A percentile compares a stretch with the other conserved stretches of the same genome.
These are phyloP conservation scores for Ceuthmochares aereus DNA, from an alignment of 2,113 vertebrate species.

Conservation along the genomic window DNA sequence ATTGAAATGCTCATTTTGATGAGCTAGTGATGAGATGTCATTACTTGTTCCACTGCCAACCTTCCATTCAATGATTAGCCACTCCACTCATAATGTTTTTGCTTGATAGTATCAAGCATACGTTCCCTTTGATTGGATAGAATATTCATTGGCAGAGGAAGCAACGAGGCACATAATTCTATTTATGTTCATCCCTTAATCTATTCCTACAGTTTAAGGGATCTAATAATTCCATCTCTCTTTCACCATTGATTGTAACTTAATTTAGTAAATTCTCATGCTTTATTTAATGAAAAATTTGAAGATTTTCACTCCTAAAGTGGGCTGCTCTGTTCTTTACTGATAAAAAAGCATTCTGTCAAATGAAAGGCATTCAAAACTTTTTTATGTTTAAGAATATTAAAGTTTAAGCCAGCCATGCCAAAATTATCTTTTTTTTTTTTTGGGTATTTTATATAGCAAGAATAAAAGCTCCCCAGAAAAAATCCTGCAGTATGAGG, in stretches of 20 bases:
- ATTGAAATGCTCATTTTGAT: not conserved
- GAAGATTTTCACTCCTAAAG: not conserved
- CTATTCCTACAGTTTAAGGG: not conserved
- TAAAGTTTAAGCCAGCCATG: not conserved
- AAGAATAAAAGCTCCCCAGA: not conserved
- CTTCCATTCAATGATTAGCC: slow-evolving; percentile 14
- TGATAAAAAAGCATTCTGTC: not conserved
- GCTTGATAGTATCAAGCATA: not conserved
- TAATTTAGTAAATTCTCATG: slow-evolving; percentile 12
- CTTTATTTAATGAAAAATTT: not conserved
- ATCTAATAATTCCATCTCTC: slow-evolving; percentile 13
- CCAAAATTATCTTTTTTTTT: not conserved
- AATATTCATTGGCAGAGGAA: slow-evolving; percentile 5
- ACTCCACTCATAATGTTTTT: not conserved
- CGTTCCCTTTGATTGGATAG: slow-evolving; percentile 36
- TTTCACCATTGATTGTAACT: not conserved
- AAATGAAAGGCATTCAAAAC: not conserved
- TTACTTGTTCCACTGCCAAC: not conserved
- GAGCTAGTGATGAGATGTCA: not conserved
- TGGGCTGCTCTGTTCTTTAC: not conserved
- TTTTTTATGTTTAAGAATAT: not conserved
- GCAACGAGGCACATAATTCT: not conserved
- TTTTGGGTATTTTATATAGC: not conserved
- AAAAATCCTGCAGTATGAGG: not conserved
- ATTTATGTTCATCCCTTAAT: slow-evolving; percentile 26